A percentile compares a stretch with the other conserved stretches of the same genome.
These are phyloP conservation scores for Schizaphis graminum DNA, from an alignment of 2,888 invertebrate species.

Conservation along the genomic window DNA sequence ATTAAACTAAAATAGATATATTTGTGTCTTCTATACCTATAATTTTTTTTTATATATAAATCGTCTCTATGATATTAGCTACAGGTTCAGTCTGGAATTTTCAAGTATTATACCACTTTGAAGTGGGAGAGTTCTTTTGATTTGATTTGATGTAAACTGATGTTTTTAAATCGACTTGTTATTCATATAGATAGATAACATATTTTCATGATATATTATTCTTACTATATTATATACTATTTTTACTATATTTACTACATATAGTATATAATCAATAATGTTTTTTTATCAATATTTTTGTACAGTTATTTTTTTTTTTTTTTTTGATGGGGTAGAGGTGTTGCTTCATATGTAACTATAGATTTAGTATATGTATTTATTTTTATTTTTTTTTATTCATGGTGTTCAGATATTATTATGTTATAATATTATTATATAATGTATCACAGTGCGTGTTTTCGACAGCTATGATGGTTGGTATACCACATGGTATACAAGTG, in stretches of 20 bases:
- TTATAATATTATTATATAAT: neutral
- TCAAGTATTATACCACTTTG: neutral
- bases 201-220: neutral
- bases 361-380: neutral
- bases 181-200: neutral
- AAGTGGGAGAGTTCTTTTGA: neutral
- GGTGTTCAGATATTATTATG: neutral
- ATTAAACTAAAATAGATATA: too few species aligned
- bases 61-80: neutral
- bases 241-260: neutral
- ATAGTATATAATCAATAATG: neutral
- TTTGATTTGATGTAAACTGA: neutral
- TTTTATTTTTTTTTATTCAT: neutral
- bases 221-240: neutral
- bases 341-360: neutral
- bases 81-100: neutral
- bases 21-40: too few species aligned
- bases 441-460: neutral
- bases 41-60: neutral
- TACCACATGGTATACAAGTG: neutral
- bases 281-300: neutral
- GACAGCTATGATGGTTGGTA: neutral
- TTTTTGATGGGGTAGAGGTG: neutral
- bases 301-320: neutral
- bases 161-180: neutral